A percentile compares a stretch with the other conserved stretches of the same genome.
Conservation (phyloP, 2,888 invertebrate genomes). For the Neria commutata region DNA sequence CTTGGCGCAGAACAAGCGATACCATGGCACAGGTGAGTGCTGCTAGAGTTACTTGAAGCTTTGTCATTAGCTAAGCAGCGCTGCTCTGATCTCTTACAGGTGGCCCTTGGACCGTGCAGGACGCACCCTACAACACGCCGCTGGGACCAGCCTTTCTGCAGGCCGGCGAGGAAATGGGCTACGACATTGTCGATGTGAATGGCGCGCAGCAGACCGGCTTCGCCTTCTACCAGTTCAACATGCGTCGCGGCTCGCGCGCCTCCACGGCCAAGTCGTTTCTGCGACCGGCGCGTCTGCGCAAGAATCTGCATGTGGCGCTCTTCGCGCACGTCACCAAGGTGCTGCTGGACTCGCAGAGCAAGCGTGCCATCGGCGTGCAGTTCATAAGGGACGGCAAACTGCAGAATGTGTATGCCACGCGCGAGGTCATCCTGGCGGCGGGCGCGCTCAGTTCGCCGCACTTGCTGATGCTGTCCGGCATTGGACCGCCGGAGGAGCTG, state of each 20-base stretch:
- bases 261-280: slow-evolving; percentile 86
- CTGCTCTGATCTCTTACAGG: too few relatives aligned
- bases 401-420: slow-evolving; percentile 59
- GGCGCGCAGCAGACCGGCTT: slow-evolving; percentile 87
- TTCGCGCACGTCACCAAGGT: slow-evolving; percentile 81
- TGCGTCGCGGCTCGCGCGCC: slow-evolving; percentile 81
- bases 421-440: slow-evolving; percentile 64
- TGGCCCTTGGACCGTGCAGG: slow-evolving; percentile 60
- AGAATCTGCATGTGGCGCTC: slow-evolving; percentile 82
- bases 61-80: not conserved
- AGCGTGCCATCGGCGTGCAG: slow-evolving; percentile 80
- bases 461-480: slow-evolving; percentile 86
- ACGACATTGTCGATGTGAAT: slow-evolving; percentile 84
- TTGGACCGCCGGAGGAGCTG: slow-evolving; percentile 80
- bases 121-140: slow-evolving; percentile 69
- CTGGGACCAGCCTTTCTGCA: slow-evolving; percentile 83
- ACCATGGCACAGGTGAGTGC: slow-evolving; percentile 75
- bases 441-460: slow-evolving; percentile 94
- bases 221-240: slow-evolving; percentile 86
- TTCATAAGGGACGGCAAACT: slow-evolving; percentile 71
- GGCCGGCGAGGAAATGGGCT: slow-evolving; percentile 92
- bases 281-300: slow-evolving; percentile 75
- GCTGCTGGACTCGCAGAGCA: slow-evolving; percentile 73
- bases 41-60: not conserved
- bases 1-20: slow-evolving; percentile 73